A percentile compares a stretch with the other conserved stretches of the same genome.
Evolutionary conservation across 2,797 vertebrate genomes (phyloP).

Genomic region (Enteromius afrohamiltoni): DNA sequence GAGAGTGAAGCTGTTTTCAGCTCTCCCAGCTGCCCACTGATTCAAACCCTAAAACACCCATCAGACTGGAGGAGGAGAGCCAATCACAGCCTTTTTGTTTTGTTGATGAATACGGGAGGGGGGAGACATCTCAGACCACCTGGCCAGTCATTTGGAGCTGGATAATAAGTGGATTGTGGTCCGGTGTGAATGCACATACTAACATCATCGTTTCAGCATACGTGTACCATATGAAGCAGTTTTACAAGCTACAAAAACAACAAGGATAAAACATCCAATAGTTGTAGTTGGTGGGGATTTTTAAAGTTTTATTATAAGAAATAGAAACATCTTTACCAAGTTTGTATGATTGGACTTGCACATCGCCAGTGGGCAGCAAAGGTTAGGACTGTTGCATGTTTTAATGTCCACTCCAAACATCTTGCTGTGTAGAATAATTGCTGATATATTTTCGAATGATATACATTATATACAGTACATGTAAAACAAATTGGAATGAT

Average conservation of each 20-base stretch:
- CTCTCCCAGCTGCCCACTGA: conserved; percentile 63
- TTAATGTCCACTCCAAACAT: neutral
- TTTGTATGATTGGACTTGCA: neutral
- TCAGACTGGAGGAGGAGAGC: conserved; percentile 49
- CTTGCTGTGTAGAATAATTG: neutral
- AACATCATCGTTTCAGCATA: conserved; percentile 62
- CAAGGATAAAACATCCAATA: neutral
- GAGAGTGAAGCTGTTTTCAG: conserved; percentile 41
- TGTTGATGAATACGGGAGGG: conserved; percentile 1
- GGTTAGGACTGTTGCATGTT: neutral
- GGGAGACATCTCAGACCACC: conserved; percentile 63
- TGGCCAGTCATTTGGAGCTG: conserved; percentile 69
- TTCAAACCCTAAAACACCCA: conserved; percentile 50
- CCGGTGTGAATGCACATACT: conserved; percentile 62
- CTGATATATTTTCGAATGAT: neutral
- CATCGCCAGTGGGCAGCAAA: neutral
- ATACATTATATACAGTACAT: neutral
- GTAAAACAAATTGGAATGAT: neutral
- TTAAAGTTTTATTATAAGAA: neutral
- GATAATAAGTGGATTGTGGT: conserved; percentile 70
- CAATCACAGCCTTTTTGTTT: conserved; percentile 57
- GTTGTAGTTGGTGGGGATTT: neutral
- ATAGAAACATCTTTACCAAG: neutral
- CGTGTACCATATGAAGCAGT: conserved; percentile 8
- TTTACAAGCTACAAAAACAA: conserved; percentile 31